phyloP scores from a whole-genome alignment of 2,888 invertebrate species.

The Diplazon laetatorius region DNA sequence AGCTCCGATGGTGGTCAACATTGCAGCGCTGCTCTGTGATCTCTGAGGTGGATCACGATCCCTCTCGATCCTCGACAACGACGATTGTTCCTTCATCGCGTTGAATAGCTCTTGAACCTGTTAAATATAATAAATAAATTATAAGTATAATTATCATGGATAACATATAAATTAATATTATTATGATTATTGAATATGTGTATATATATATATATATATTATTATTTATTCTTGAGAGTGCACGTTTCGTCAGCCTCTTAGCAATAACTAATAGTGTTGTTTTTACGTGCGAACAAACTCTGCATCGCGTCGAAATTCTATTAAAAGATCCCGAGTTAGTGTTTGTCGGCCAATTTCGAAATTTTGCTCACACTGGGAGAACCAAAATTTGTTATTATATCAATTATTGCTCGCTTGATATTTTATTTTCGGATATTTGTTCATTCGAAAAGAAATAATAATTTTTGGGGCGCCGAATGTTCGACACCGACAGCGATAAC shows the following conservation, averaged over 20 bases:
- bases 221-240: no score
- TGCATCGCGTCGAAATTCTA: not conserved
- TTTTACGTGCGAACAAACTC: not conserved
- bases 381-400: not conserved
- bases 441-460: no score
- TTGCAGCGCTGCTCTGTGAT: constrained; percentile 85
- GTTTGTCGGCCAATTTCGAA: not conserved
- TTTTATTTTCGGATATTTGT: no score
- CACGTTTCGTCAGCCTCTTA: no score
- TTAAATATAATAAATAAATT: constrained; percentile 15
- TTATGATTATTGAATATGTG: no score
- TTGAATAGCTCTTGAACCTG: constrained; percentile 80
- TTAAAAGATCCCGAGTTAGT: not conserved
- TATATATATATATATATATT: no score
- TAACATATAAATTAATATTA: no score
- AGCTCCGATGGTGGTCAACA: constrained; percentile 88
- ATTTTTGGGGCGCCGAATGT: no score
- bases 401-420: not conserved
- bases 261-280: no score
- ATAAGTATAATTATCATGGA: no score
- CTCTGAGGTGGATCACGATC: constrained; percentile 78
- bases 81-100: constrained; percentile 81
- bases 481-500: no score
- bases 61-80: constrained; percentile 75
- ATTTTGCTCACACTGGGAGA: not conserved